Evolutionary conservation across 2,888 invertebrate genomes (phyloP), one percentile per base, ranked within the genome.

Genomic region (Dasysyrphus tricinctus): DNA sequence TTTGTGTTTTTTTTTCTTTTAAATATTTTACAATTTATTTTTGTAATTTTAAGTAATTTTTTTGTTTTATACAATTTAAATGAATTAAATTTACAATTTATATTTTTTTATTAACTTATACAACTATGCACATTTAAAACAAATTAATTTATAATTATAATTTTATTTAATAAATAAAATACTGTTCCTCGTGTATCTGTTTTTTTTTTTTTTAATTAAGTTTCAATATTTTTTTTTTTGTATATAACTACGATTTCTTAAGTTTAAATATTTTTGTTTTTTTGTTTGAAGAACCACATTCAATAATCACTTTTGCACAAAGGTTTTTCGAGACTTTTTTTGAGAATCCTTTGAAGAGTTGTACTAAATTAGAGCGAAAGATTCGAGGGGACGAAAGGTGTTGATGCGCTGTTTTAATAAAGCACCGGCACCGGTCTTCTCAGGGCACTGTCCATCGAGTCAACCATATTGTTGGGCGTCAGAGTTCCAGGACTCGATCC

Each of bases 391-490:
- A 14, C 16, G 44, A 47, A 9, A 16, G 9, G 29, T 39, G 54
- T 11, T 42, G 34, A 3, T 7, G 16, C 51, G 5, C 2, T 24
- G n/a, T 29, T 24, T 90, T 92, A 93, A 89, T 93, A 93, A 63
- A 92, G 89, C 59, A 93, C 93, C 82, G 93, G 92, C 32, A 93
- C 93, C 44, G 93, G 93, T 88, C 93, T 90, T 85, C 93, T 89
- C 57, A 93, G 88, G 12, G 91, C 90, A 78, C 90, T 92, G 82
- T 92, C 92, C 90, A 92, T 92, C 3, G 88, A 89, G 12, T 90
- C 89, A 19, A 92, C 92, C 90, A 92, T 90, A 75, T 90, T 91
- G 76, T 91, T 92, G 73, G 92, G 91, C 54, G 92, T 91, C 32
- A 91, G 90, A 70, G 91, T 91, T 67, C 92, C 92, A 6, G 93